Percentiles rank a stretch among this genome's conserved stretches.
These are phyloP conservation scores for Drosophila grimshawi DNA, from an alignment of 1,140 invertebrate genomes.

Conservation along the genomic window DNA sequence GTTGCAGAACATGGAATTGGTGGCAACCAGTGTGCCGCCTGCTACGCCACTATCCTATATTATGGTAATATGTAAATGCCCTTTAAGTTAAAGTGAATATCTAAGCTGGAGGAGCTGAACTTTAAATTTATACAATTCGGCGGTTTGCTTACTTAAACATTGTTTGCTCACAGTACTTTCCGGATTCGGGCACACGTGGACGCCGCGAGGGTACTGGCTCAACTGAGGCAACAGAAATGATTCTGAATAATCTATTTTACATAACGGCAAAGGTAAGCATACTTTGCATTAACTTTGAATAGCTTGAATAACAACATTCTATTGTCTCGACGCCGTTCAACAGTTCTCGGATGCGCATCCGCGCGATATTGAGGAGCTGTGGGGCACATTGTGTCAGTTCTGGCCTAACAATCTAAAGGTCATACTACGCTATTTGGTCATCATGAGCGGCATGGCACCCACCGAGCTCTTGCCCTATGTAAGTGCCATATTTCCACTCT, in stretches of 20 bases:
- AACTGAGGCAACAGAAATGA: slow-evolving; percentile 99
- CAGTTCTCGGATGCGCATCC: slow-evolving; percentile 98
- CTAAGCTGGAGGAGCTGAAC: too few species aligned
- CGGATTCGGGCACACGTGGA: slow-evolving; percentile 88
- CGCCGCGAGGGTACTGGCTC: slow-evolving; percentile 97
- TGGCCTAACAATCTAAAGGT: slow-evolving; percentile 99
- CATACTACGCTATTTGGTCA: slow-evolving; percentile 98
- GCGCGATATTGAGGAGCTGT: slow-evolving; percentile 97
- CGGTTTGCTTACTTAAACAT: slow-evolving; percentile 2
- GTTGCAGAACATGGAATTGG: slow-evolving; percentile 99
- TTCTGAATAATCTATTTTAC: slow-evolving; percentile 99
- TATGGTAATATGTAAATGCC: slow-evolving; percentile 87
- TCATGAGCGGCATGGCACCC: slow-evolving; percentile 97
- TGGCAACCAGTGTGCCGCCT: slow-evolving; percentile 97
- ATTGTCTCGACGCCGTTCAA: slow-evolving; percentile 13
- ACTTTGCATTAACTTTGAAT: slow-evolving; percentile 1
- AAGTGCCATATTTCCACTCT: slow-evolving; percentile 84
- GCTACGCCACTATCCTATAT: slow-evolving; percentile 92
- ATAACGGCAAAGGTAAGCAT: slow-evolving; percentile 95
- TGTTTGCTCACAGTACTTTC: slow-evolving; percentile 87
- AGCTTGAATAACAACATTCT: not conserved
- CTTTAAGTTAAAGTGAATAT: not conserved
- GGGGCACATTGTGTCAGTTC: slow-evolving; percentile 96
- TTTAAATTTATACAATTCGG: slow-evolving; percentile 1
- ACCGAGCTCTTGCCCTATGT: slow-evolving; percentile 95